Base-by-base conservation (phyloP, 2,888 invertebrate species). In the Acronicta aceris region DNA sequence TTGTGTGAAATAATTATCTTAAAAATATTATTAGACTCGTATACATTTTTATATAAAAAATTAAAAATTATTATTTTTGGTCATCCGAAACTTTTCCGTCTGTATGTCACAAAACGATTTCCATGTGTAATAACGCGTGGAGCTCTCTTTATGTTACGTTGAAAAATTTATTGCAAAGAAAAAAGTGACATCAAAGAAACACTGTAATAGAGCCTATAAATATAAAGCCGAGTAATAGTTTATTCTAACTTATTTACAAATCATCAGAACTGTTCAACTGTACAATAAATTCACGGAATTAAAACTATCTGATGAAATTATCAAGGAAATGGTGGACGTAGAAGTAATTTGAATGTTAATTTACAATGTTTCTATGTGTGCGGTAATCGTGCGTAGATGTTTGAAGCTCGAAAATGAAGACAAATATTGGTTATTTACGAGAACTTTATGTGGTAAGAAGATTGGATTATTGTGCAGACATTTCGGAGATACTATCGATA, bases 121-220 rank as follows among this genome's bases (percentile, higher is more conserved):
- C 78, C 86, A 82, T 84, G 81, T 85, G 84, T 86, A 90, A 89
- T 89, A 90, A 87, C 83, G 82, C 86, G 84, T 83, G 79, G 74
- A 86, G 85, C 75, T 84, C 79, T 83, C 85, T 90, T 87, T 88
- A 89, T 85, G 83, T 83, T 83, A 64, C 80, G 81, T 81, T 85
- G 90, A 91, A 91, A 89, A 89, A 88, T 90, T 88, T 89, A 92
- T 70, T 86, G 87, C 81, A 79, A 81, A 75, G 83, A 89, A 90
- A 89, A 90, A 89, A 90, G 85, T 88, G 89, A 90, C 91, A 92
- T 92, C 92, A 92, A 92, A 92, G 91, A 79, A 87, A 79, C 72
- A 76, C 68, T 69, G 73, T 77, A 80, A 84, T 81, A 83, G 83
- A 83, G 71, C 80, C 83, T 62, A 79, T 89, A 87, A 88, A 88